phyloP scores from a whole-genome alignment of 1,140 invertebrate genomes.

The Reticulitermes speratus region DNA sequence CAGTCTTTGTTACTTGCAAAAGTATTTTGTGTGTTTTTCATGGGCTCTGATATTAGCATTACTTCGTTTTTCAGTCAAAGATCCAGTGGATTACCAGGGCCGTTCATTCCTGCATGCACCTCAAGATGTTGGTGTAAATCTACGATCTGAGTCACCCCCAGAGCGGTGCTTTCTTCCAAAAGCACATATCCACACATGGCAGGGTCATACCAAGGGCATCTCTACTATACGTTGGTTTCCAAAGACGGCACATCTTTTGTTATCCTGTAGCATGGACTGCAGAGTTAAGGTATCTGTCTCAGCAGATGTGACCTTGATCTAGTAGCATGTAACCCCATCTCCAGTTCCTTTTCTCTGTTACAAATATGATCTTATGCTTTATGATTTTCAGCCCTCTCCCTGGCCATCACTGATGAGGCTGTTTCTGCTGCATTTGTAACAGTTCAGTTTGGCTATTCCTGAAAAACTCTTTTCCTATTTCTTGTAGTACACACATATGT shows the following conservation, averaged over 20 bases:
- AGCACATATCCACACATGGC: conserved; percentile 94
- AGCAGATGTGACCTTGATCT: not conserved
- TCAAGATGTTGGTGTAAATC: conserved; percentile 93
- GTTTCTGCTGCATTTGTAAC: too few species aligned
- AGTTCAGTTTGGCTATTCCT: too few species aligned
- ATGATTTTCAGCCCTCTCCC: too few species aligned
- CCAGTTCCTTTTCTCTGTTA: too few species aligned
- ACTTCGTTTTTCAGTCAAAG: conserved; percentile 72
- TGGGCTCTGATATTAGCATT: not conserved
- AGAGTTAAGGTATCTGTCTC: conserved; percentile 76
- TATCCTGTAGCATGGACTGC: conserved; percentile 96
- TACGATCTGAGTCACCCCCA: conserved; percentile 87
- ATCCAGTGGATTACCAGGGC: conserved; percentile 94
- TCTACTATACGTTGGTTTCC: conserved; percentile 96
- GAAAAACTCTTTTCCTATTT: too few species aligned
- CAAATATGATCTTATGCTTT: too few species aligned
- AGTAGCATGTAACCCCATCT: not conserved
- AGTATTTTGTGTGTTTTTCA: too few species aligned
- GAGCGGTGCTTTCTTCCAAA: conserved; percentile 98
- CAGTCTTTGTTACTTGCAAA: too few species aligned
- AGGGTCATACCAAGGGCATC: conserved; percentile 97
- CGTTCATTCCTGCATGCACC: conserved; percentile 92
- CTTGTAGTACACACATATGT: too few species aligned
- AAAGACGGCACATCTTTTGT: conserved; percentile 86
- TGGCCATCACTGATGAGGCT: too few species aligned